These are phyloP conservation scores for Cassiopea xamachana DNA, from an alignment of 30 jellyfish, hydroid and myxozoan genomes.

Conservation along the genomic window DNA sequence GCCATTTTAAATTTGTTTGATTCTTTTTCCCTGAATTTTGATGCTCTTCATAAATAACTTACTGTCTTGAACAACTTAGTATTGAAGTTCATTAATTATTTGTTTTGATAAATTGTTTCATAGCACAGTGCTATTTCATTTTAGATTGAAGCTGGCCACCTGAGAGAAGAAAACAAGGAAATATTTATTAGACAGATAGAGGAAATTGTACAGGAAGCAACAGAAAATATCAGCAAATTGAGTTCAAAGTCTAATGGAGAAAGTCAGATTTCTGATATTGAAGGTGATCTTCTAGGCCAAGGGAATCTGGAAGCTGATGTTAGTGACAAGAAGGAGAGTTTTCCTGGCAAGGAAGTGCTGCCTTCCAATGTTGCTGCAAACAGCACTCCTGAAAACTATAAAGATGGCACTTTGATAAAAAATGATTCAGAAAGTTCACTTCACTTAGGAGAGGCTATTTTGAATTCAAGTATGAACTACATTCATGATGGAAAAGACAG, in stretches of 20 bases:
- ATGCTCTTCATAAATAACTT: too few species aligned
- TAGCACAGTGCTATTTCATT: too few species aligned
- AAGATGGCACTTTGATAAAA: background rate
- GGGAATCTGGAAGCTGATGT: background rate
- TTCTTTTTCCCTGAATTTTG: too few species aligned
- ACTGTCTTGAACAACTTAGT: too few species aligned
- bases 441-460: background rate
- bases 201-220: constrained; percentile 73
- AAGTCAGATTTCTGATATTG: constrained; percentile 15
- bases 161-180: constrained; percentile 82
- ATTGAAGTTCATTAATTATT: too few species aligned
- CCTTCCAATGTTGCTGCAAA: background rate
- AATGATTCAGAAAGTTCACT: background rate
- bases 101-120: too few species aligned
- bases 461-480: background rate
- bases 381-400: background rate
- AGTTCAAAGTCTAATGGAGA: constrained; percentile 2
- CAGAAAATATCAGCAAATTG: constrained; percentile 26
- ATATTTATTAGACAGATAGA: constrained; percentile 73
- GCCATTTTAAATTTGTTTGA: too few species aligned
- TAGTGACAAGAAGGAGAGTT: background rate
- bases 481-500: background rate
- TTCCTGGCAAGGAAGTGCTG: background rate
- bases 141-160: constrained; percentile 96
- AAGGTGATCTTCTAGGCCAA: background rate